Conservation (phyloP, 2,888 invertebrate genomes). For the Ypsolopha scabrella region DNA sequence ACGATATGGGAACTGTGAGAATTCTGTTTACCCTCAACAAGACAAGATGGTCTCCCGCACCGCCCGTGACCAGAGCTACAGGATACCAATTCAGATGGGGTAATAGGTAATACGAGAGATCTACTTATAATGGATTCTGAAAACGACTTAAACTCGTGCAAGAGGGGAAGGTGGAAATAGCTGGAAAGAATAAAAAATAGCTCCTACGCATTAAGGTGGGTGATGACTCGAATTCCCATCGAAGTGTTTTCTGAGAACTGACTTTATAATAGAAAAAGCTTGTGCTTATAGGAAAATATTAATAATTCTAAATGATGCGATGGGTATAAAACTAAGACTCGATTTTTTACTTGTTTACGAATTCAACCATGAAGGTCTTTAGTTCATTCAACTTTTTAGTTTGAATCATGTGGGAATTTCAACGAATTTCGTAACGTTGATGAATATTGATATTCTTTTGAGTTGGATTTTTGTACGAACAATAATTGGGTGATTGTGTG, state of each 20-base stretch:
- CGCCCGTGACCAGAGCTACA: conserved; percentile 13
- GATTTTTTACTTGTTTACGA: neutral
- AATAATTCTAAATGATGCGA: neutral
- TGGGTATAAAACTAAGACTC: neutral
- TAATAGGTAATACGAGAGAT: conserved; percentile 20
- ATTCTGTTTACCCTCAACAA: conserved; percentile 23
- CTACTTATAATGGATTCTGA: conserved; percentile 19
- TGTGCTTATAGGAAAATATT: neutral
- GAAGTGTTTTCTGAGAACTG: neutral
- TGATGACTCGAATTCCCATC: conserved; percentile 36
- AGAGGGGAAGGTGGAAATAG: conserved; percentile 25
- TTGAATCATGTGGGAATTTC: neutral
- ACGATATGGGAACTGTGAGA: conserved; percentile 39
- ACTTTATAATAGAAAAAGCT: neutral
- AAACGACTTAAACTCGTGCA: conserved; percentile 19
- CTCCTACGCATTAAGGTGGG: conserved; percentile 18
- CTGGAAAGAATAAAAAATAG: conserved; percentile 32
- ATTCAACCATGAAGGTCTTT: conserved; percentile 4
- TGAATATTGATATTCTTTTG: neutral
- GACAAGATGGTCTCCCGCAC: conserved; percentile 27
- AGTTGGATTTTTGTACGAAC: neutral
- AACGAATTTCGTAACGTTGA: neutral
- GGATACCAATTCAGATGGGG: conserved; percentile 12
- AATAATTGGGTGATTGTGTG: too few relatives aligned
- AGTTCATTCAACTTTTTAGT: conserved; percentile 3